Percentiles rank a stretch among this genome's conserved stretches.
phyloP scores from a whole-genome alignment of 2,113 vertebrate genomes.

The Otus sunia region DNA sequence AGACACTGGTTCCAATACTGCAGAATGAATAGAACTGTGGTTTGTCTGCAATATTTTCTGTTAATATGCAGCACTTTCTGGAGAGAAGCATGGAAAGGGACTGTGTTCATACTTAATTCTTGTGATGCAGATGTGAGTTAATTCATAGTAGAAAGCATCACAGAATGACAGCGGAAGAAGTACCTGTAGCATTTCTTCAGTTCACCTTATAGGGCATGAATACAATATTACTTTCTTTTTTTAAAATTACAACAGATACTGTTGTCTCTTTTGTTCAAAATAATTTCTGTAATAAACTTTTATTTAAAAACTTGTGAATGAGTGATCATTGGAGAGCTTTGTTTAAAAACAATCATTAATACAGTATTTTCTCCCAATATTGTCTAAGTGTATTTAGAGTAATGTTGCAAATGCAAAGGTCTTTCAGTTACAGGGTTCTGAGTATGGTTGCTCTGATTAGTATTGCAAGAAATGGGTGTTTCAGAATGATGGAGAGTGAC shows the following conservation, averaged over 20 bases:
- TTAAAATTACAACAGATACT: constrained; percentile 26
- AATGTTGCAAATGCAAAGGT: neutral
- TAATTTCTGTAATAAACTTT: constrained; percentile 86
- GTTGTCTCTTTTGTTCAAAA: constrained; percentile 67
- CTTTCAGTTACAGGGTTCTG: neutral
- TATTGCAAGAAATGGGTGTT: neutral
- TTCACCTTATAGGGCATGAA: constrained; percentile 66
- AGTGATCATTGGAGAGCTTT: neutral
- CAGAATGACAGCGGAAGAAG: constrained; percentile 28
- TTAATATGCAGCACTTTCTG: constrained; percentile 68
- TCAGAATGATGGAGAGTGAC: neutral
- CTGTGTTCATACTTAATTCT: constrained; percentile 84
- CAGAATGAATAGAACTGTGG: constrained; percentile 75
- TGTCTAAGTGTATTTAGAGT: neutral
- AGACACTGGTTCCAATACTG: constrained; percentile 89
- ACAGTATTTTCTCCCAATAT: neutral
- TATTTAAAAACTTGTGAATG: constrained; percentile 79
- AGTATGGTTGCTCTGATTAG: neutral
- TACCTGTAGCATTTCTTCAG: constrained; percentile 58
- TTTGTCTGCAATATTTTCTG: constrained; percentile 61
- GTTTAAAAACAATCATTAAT: neutral
- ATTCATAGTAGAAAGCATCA: constrained; percentile 16
- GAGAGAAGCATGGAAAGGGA: constrained; percentile 75
- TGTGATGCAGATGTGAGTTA: constrained; percentile 58
- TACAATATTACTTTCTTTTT: constrained; percentile 38